Conservation (phyloP, 2,888 invertebrate genomes). For the Bombylius discolor region DNA sequence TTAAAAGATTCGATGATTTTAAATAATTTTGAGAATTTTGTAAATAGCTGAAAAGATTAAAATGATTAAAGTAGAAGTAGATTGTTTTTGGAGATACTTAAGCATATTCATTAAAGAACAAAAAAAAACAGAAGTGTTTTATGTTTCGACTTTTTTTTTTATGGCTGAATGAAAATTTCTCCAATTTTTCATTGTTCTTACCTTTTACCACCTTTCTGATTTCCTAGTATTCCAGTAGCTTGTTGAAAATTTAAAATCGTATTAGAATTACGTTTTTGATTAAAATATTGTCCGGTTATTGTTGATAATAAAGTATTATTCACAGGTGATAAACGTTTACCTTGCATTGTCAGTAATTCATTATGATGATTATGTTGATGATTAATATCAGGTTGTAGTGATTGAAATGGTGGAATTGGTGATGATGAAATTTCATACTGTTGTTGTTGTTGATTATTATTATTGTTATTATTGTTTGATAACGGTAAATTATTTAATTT, state of each 20-base stretch:
- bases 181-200: background rate
- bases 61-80: background rate
- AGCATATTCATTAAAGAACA: too few species aligned
- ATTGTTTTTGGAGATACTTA: too few species aligned
- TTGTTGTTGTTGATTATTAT: slow-evolving; percentile 1
- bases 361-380: slow-evolving; percentile 13
- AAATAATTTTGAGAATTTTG: background rate
- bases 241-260: slow-evolving; percentile 11
- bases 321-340: slow-evolving; percentile 12
- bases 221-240: background rate
- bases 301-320: background rate
- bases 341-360: slow-evolving; percentile 16
- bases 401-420: slow-evolving; percentile 30
- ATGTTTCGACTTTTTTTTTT: too few species aligned
- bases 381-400: slow-evolving; percentile 22
- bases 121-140: too few species aligned
- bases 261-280: slow-evolving; percentile 13
- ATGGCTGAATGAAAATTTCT: too few species aligned
- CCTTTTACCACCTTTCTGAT: background rate
- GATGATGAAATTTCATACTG: slow-evolving; percentile 18
- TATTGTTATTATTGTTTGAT: background rate
- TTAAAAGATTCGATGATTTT: background rate
- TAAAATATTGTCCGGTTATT: slow-evolving; percentile 12
- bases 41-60: background rate
- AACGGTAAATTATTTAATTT: too few species aligned